Evolutionary conservation across 2,113 vertebrate genomes (phyloP).

Genomic region (Toxotes chatareus): DNA sequence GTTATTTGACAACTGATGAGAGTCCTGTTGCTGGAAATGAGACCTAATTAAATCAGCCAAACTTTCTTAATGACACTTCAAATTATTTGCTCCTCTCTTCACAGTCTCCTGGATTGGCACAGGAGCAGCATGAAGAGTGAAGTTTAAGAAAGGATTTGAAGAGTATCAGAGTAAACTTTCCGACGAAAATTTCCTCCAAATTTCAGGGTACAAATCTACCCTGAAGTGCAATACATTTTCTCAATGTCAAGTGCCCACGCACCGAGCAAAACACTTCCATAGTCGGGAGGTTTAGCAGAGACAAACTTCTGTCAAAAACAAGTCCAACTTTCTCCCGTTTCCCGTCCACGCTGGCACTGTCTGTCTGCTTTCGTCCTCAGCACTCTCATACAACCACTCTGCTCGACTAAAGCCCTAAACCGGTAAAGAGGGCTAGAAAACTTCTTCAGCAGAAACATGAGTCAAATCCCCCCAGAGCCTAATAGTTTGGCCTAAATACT

Average conservation of each 20-base stretch:
- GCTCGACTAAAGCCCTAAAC: slow-evolving; percentile 28
- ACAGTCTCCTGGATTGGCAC: slow-evolving; percentile 28
- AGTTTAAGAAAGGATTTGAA: slow-evolving; percentile 39
- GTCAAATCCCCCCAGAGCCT: slow-evolving; percentile 51
- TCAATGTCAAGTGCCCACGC: slow-evolving; percentile 30
- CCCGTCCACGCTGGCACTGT: neutral
- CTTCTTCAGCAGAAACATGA: slow-evolving; percentile 40
- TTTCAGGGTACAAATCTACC: slow-evolving; percentile 21
- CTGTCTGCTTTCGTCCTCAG: slow-evolving; percentile 19
- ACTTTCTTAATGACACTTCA: slow-evolving; percentile 64
- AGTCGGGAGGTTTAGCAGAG: neutral
- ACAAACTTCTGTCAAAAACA: slow-evolving; percentile 26
- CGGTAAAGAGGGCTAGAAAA: slow-evolving; percentile 23
- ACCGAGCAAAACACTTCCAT: neutral
- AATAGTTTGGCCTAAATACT: slow-evolving; percentile 54
- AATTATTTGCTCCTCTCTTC: slow-evolving; percentile 54
- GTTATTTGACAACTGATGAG: slow-evolving; percentile 46
- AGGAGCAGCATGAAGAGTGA: neutral
- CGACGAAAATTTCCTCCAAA: slow-evolving; percentile 14
- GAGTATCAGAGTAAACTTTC: slow-evolving; percentile 39
- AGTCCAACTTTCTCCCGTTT: neutral
- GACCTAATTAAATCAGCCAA: slow-evolving; percentile 63
- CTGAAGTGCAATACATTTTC: slow-evolving; percentile 9
- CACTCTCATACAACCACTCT: slow-evolving; percentile 17
- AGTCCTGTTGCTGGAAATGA: slow-evolving; percentile 48